Percentiles rank a stretch among this genome's conserved stretches.
Evolutionary conservation across 2,797 vertebrate genomes (phyloP).

Genomic region (Microctenopoma stevenorrisi): DNA sequence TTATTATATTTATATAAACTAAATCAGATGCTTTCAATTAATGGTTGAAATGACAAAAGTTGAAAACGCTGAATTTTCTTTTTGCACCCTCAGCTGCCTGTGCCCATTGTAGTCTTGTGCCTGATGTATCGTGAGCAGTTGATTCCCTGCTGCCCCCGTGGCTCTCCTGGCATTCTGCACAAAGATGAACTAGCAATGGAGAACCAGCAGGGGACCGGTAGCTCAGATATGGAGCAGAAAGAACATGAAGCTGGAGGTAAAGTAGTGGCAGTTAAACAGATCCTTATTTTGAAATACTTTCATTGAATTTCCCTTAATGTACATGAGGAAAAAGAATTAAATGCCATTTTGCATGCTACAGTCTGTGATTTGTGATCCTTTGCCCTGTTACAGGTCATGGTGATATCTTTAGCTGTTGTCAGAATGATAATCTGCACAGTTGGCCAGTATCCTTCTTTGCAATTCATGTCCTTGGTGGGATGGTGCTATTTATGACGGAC

Average conservation of each 20-base stretch:
- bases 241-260: conserved; percentile 76
- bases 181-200: conserved; percentile 94
- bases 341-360: conserved; percentile 28
- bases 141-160: conserved; percentile 84
- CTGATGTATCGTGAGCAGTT: conserved; percentile 92
- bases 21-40: neutral
- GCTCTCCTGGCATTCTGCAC: conserved; percentile 83
- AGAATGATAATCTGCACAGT: conserved; percentile 86
- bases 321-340: conserved; percentile 25
- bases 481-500: conserved; percentile 97
- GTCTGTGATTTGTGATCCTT: conserved; percentile 55
- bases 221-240: conserved; percentile 48
- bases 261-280: conserved; percentile 10
- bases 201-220: conserved; percentile 77
- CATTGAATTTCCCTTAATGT: conserved; percentile 1
- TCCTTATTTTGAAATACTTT: conserved; percentile 22
- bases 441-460: conserved; percentile 92
- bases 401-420: conserved; percentile 91
- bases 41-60: neutral
- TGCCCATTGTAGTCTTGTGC: conserved; percentile 91
- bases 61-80: neutral
- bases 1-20: neutral
- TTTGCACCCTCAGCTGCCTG: conserved; percentile 87
- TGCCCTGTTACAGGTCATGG: conserved; percentile 83
- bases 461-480: conserved; percentile 91